Evolutionary conservation across 2,113 vertebrate genomes (phyloP).

Genomic region (Paradisaea rubra): DNA sequence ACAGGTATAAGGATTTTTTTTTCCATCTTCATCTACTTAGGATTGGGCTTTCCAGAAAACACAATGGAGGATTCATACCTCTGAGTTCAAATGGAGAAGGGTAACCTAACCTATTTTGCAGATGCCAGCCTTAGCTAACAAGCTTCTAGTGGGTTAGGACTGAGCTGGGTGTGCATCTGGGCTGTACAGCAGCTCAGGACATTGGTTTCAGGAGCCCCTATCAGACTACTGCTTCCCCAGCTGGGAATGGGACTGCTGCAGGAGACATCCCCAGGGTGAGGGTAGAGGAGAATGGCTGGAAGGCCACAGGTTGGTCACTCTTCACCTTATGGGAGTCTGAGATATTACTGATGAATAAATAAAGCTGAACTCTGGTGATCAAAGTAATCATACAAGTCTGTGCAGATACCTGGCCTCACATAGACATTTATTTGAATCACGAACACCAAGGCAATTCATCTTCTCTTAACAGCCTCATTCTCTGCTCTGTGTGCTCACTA

Average conservation of each 20-base stretch:
- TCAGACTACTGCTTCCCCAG: not conserved
- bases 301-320: not conserved
- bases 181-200: not conserved
- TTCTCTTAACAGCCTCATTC: not conserved
- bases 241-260: not conserved
- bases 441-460: conserved; percentile 13
- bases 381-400: not conserved
- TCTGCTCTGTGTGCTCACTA: not conserved
- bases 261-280: not conserved
- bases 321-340: not conserved
- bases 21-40: not conserved
- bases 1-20: not conserved
- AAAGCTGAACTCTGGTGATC: not conserved
- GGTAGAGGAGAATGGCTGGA: not conserved
- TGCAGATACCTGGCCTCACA: not conserved
- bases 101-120: not conserved
- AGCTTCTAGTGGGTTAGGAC: not conserved
- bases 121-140: not conserved
- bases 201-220: not conserved
- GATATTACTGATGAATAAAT: not conserved
- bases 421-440: not conserved
- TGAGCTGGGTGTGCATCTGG: not conserved
- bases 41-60: not conserved
- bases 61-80: not conserved
- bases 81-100: not conserved